Evolutionary conservation across 2,797 vertebrate genomes (phyloP).

Genomic region (Pogonophryne albipinna): DNA sequence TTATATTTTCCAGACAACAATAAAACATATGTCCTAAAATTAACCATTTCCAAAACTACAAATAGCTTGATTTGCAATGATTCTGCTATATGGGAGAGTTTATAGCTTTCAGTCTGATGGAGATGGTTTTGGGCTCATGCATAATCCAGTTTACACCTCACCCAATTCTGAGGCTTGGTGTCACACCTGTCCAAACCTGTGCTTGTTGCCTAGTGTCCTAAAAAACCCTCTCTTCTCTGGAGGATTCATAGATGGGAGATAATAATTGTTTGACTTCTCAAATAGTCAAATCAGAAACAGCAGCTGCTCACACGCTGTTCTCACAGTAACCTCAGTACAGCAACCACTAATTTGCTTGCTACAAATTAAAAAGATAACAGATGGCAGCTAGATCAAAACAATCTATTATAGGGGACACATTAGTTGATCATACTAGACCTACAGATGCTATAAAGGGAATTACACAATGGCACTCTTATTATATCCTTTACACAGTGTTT

Average conservation of each 20-base stretch:
- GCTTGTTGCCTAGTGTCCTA: conserved; percentile 45
- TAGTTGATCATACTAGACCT: background rate
- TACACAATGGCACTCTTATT: background rate
- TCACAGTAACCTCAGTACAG: conserved; percentile 7
- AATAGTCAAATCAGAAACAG: conserved; percentile 10
- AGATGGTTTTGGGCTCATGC: conserved; percentile 45
- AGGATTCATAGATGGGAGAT: conserved; percentile 6
- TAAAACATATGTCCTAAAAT: background rate
- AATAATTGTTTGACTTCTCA: conserved; percentile 1
- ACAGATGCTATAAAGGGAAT: background rate
- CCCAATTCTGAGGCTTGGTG: conserved; percentile 26
- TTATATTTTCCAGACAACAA: background rate
- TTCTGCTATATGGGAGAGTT: background rate
- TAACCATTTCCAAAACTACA: too few species aligned
- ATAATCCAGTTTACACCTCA: conserved; percentile 58
- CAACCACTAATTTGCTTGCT: conserved; percentile 1
- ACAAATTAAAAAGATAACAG: conserved; percentile 3
- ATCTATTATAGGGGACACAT: conserved; percentile 1
- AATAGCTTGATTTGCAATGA: background rate
- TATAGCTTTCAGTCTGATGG: background rate
- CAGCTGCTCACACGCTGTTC: conserved; percentile 23
- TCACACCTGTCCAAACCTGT: conserved; percentile 38
- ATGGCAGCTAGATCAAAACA: conserved; percentile 25
- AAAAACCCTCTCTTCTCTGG: background rate
- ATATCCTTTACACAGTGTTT: background rate